These are phyloP conservation scores for pig (Sus scrofa) DNA, from an alignment of 2,113 vertebrate genomes.

Conservation along the genomic window T2T-Sscrofa CM000812.6:247820001-247820500, in stretches of 20 bases:
- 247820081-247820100: not conserved
- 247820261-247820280: too few relatives aligned
- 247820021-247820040: not conserved
- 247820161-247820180: not conserved
- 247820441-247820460: too few relatives aligned
- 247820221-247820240: too few relatives aligned
- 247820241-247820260: too few relatives aligned
- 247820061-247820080: not conserved
- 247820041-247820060: not conserved
- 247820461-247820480: not conserved
- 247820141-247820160: not conserved
- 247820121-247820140: not conserved
- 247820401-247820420: too few relatives aligned
- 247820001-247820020: not conserved
- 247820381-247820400: too few relatives aligned
- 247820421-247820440: too few relatives aligned
- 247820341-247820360: too few relatives aligned
- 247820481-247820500: fast-evolving
- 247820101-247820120: not conserved
- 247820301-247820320: too few relatives aligned
- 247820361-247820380: too few relatives aligned
- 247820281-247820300: too few relatives aligned
- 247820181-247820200: conserved; percentile 9
- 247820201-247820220: fast-evolving
- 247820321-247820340: too few relatives aligned